phyloP scores from a whole-genome alignment of 2,888 invertebrate genomes.

The Prosapia bicincta region DNA sequence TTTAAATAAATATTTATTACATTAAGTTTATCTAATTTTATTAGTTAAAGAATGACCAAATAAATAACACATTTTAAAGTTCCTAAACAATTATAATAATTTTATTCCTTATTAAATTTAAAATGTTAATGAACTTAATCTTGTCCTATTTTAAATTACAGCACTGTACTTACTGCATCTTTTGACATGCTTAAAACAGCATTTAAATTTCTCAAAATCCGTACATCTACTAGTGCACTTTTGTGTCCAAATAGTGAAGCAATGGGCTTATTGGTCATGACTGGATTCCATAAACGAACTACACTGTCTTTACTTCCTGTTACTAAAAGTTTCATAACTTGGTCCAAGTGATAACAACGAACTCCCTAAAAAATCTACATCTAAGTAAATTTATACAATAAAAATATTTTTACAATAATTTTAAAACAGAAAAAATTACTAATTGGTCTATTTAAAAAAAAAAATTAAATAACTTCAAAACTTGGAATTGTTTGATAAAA shows the following conservation, averaged over 20 bases:
- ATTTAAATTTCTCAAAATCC: conserved; percentile 50
- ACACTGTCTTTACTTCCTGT: conserved; percentile 55
- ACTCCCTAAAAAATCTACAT: conserved; percentile 55
- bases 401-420: too few species aligned
- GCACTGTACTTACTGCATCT: conserved; percentile 54
- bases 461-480: too few species aligned
- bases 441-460: too few species aligned
- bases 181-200: conserved; percentile 53
- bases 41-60: too few species aligned
- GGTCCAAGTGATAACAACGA: conserved; percentile 54
- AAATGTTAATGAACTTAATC: background rate
- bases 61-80: too few species aligned
- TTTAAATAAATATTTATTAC: too few species aligned
- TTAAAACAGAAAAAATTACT: too few species aligned
- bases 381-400: too few species aligned
- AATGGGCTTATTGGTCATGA: conserved; percentile 46
- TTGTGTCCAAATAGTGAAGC: conserved; percentile 45
- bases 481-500: too few species aligned
- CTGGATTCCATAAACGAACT: conserved; percentile 57
- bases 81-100: conserved; percentile 7
- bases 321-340: conserved; percentile 50
- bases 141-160: too few species aligned
- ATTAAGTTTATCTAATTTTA: too few species aligned
- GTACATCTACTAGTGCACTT: conserved; percentile 52
- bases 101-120: background rate